Percentiles rank a stretch among this genome's conserved stretches.
Evolutionary conservation across 35 echinoderm and acorn worm genomes (phyloP).

Genomic region (Holothuria glaberrima): DNA sequence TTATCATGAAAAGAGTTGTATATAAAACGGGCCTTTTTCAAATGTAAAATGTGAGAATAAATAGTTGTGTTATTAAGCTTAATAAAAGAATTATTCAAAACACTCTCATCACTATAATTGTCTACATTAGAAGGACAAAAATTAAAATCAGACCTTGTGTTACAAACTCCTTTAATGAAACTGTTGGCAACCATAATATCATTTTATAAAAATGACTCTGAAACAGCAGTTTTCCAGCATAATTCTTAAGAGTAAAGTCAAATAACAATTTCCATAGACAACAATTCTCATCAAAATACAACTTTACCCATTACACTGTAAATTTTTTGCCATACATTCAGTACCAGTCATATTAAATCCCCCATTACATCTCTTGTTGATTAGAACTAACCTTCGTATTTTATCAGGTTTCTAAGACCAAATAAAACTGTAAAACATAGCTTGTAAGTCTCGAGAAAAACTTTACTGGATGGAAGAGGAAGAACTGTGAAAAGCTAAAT

Average conservation of each 20-base stretch:
- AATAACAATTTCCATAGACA: background rate
- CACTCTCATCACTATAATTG: background rate
- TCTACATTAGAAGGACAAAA: too few species aligned
- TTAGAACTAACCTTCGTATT: background rate
- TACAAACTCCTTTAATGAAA: background rate
- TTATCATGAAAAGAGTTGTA: background rate
- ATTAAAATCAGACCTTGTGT: background rate
- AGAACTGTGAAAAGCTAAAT: background rate
- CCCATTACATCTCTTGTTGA: background rate
- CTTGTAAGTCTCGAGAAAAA: background rate
- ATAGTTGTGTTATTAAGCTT: background rate
- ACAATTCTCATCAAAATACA: background rate
- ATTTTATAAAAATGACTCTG: background rate
- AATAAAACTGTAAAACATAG: background rate
- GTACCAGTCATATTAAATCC: background rate
- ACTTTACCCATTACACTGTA: background rate
- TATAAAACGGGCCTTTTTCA: background rate
- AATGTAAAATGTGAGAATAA: background rate
- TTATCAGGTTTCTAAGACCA: background rate
- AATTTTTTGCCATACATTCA: background rate
- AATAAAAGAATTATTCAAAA: background rate
- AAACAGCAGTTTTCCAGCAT: background rate
- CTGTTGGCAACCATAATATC: background rate
- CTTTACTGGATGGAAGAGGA: background rate
- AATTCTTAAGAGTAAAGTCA: background rate